phyloP scores from a whole-genome alignment of 1,140 invertebrate species.

The Rhyacophila brunnea region DNA sequence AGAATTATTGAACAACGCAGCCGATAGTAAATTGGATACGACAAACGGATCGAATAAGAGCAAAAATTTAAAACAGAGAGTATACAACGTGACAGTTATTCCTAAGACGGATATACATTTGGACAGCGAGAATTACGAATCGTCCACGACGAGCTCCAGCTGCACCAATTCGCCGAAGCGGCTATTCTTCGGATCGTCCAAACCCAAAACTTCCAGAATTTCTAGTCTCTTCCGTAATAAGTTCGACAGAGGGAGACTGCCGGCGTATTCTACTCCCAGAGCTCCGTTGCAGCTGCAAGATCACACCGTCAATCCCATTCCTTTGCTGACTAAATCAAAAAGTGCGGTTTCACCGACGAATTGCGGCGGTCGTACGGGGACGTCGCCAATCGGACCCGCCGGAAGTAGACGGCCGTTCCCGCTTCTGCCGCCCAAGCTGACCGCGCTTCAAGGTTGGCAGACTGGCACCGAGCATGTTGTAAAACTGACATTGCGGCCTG shows the following conservation, averaged over 20 bases:
- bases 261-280: too few relatives aligned
- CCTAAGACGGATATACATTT: constrained; percentile 56
- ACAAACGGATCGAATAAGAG: constrained; percentile 19
- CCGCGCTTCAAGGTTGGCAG: too few relatives aligned
- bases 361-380: too few relatives aligned
- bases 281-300: too few relatives aligned
- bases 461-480: too few relatives aligned
- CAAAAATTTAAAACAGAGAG: constrained; percentile 44
- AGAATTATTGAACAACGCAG: constrained; percentile 16
- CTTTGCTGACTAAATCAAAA: too few relatives aligned
- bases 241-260: constrained; percentile 27
- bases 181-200: constrained; percentile 49
- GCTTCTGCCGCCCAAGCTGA: too few relatives aligned
- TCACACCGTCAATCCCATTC: too few relatives aligned
- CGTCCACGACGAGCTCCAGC: constrained; percentile 64
- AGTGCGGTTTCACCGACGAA: too few relatives aligned
- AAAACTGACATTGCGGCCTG: too few relatives aligned
- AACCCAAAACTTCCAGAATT: constrained; percentile 22
- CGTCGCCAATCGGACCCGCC: too few relatives aligned
- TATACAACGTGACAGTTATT: constrained; percentile 54
- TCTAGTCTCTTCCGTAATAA: constrained; percentile 31
- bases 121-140: constrained; percentile 59
- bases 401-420: too few relatives aligned
- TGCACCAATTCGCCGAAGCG: constrained; percentile 66
- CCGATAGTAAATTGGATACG: constrained; percentile 5